phyloP scores from a whole-genome alignment of 1,140 invertebrate species.

The Druon quercuslanigerum region DNA sequence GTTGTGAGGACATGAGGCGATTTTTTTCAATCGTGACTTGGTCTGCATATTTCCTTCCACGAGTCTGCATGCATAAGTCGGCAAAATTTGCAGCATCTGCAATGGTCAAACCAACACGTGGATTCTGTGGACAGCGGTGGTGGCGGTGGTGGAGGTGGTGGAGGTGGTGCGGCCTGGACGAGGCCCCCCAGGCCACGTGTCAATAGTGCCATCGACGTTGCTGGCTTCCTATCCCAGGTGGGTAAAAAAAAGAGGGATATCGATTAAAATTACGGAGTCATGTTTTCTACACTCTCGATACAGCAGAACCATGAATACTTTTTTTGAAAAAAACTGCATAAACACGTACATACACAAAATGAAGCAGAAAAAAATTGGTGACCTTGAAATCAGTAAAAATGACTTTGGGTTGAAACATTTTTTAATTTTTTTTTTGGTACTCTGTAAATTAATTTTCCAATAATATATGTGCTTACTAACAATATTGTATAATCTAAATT shows the following conservation, averaged over 20 bases:
- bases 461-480: too few relatives aligned
- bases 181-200: slow-evolving; percentile 82
- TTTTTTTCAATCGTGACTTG: not conserved
- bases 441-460: too few relatives aligned
- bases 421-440: too few relatives aligned
- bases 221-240: slow-evolving; percentile 83
- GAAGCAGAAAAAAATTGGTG: too few relatives aligned
- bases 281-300: too few relatives aligned
- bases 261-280: not conserved
- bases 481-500: too few relatives aligned
- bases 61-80: slow-evolving; percentile 46
- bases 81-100: slow-evolving; percentile 80
- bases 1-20: not conserved
- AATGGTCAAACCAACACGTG: slow-evolving; percentile 80
- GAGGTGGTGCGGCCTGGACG: slow-evolving; percentile 71
- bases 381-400: too few relatives aligned
- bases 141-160: slow-evolving; percentile 50
- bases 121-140: slow-evolving; percentile 78
- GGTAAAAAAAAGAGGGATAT: slow-evolving; percentile 58
- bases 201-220: slow-evolving; percentile 86
- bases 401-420: too few relatives aligned
- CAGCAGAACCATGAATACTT: too few relatives aligned
- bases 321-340: too few relatives aligned
- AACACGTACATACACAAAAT: too few relatives aligned
- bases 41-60: not conserved